Percentiles rank a stretch among this genome's conserved stretches.
Evolutionary conservation across 1,140 invertebrate genomes (phyloP).

Genomic region (Littorina saxatilis): DNA sequence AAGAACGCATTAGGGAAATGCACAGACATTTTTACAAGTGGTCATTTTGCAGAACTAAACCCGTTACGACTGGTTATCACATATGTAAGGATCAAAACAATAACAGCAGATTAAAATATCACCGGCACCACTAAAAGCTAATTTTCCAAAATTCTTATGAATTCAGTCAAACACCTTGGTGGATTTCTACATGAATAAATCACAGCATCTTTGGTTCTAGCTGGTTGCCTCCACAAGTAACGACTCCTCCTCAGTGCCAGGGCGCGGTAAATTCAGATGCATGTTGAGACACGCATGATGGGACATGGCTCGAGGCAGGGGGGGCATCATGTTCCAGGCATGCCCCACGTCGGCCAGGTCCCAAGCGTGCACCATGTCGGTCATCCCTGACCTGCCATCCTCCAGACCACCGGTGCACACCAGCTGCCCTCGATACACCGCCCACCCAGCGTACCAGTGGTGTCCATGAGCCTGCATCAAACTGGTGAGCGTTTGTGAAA

Average conservation of each 20-base stretch:
- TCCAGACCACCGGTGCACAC: slow-evolving; percentile 41
- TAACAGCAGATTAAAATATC: too few species aligned
- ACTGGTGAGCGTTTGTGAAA: slow-evolving; percentile 15
- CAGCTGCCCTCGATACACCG: slow-evolving; percentile 25
- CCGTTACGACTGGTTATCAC: too few species aligned
- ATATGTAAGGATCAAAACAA: too few species aligned
- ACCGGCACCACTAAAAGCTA: too few species aligned
- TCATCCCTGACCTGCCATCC: background rate
- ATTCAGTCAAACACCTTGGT: too few species aligned
- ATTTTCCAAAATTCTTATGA: too few species aligned
- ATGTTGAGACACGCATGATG: slow-evolving; percentile 37
- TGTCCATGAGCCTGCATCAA: slow-evolving; percentile 40
- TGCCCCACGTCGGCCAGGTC: background rate
- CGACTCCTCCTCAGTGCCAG: slow-evolving; percentile 11
- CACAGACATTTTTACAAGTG: too few species aligned
- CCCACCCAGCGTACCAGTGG: slow-evolving; percentile 36
- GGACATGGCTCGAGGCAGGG: slow-evolving; percentile 33
- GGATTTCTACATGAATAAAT: too few species aligned
- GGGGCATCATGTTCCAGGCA: slow-evolving; percentile 37
- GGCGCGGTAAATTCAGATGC: background rate
- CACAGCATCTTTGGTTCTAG: too few species aligned
- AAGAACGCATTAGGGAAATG: too few species aligned
- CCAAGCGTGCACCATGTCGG: slow-evolving; percentile 45
- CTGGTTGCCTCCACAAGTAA: too few species aligned
- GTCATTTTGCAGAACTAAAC: too few species aligned